Conservation (phyloP, 2,797 vertebrate species). For the Benthosema pterotum region DNA sequence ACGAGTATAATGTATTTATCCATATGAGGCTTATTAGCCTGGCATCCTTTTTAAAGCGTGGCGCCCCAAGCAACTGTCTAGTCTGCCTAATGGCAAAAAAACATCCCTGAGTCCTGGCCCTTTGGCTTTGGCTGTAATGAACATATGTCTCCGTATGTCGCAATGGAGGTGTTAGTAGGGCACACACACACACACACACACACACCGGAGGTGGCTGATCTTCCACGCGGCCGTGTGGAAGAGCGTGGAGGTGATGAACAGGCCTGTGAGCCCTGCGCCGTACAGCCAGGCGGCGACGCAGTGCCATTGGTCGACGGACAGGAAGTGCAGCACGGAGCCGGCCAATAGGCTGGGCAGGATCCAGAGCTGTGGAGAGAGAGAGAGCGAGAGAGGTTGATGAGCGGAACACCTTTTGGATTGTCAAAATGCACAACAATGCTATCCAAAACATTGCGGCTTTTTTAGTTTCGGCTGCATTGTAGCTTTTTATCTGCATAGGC, state of each 20-base stretch:
- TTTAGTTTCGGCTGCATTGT: too few species aligned
- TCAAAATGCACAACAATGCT: too few species aligned
- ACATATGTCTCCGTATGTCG: constrained; percentile 26
- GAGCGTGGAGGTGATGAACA: constrained; percentile 92
- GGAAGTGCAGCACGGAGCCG: constrained; percentile 87
- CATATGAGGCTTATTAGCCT: too few species aligned
- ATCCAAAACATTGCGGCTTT: too few species aligned
- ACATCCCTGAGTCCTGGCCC: too few species aligned
- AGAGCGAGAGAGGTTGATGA: neutral
- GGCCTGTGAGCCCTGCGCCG: constrained; percentile 88
- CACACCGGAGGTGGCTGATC: constrained; percentile 92
- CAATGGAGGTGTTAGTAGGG: constrained; percentile 23
- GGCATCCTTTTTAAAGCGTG: too few species aligned
- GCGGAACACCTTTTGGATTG: too few species aligned
- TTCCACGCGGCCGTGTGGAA: constrained; percentile 96
- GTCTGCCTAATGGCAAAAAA: too few species aligned
- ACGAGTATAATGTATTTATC: too few species aligned
- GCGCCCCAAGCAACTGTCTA: too few species aligned
- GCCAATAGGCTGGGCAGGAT: constrained; percentile 90
- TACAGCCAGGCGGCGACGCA: constrained; percentile 76
- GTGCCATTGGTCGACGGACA: constrained; percentile 87
- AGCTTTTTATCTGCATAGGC: too few species aligned
- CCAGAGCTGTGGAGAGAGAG: constrained; percentile 74
- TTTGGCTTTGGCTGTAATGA: constrained; percentile 43
- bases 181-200: constrained; percentile 36